Conservation (phyloP, 2,888 invertebrate species). For the Drosophila siamana region DNA sequence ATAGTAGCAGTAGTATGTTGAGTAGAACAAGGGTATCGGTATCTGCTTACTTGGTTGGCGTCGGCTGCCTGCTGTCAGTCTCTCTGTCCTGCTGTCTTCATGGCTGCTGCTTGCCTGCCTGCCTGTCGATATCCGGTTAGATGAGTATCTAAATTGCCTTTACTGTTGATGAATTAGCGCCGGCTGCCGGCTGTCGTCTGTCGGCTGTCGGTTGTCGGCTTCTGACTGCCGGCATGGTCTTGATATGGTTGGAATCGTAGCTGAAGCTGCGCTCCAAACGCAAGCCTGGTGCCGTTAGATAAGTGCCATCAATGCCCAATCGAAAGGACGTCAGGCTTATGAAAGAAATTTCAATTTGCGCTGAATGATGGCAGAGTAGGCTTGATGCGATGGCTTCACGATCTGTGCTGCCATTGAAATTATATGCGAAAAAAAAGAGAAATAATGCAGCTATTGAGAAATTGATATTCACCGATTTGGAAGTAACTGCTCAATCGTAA, state of each 20-base stretch:
- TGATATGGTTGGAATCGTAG: conserved; percentile 22
- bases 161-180: conserved; percentile 80
- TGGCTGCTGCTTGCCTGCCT: conserved; percentile 46
- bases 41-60: conserved; percentile 57
- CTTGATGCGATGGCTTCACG: background rate
- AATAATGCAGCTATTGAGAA: background rate
- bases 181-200: conserved; percentile 58
- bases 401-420: background rate
- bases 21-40: conserved; percentile 49
- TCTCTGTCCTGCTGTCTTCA: conserved; percentile 2
- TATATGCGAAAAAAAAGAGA: background rate
- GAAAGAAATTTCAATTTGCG: conserved; percentile 76
- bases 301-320: conserved; percentile 63
- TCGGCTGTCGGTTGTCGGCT: conserved; percentile 48
- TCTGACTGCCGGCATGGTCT: conserved; percentile 15
- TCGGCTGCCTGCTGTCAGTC: conserved; percentile 21
- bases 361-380: conserved; percentile 58
- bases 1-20: conserved; percentile 10
- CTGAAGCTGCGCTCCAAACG: conserved; percentile 13
- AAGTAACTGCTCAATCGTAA: background rate
- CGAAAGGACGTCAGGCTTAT: conserved; percentile 34
- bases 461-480: background rate
- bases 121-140: conserved; percentile 82
- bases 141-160: conserved; percentile 82
- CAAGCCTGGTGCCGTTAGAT: conserved; percentile 52